Evolutionary conservation across 2,888 invertebrate genomes (phyloP), one percentile per base, ranked within the genome.

Genomic region (Callyntrura guangdongensis): DNA sequence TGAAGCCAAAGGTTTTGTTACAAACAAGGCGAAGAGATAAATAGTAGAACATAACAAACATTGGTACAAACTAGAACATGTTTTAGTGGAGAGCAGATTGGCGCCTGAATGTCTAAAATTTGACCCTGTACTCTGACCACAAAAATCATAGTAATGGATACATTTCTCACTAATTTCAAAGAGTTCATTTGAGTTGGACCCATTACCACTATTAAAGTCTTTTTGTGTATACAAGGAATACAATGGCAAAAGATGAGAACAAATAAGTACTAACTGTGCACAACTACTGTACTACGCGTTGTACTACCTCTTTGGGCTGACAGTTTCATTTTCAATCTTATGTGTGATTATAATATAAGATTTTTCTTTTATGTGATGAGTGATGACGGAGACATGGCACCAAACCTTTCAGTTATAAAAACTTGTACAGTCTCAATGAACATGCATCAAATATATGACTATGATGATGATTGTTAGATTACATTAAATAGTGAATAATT

Each of bases 51-150:
- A 91, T 64, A 20, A 61, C 61, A 82, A 64, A 85, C 79, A 84
- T 90, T 81, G 90, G 87, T 84, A 90, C 92, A 93, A 92, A 92
- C 92, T 92, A 93, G 93, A 93, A 92, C 93, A 92, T 93, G 93
- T 93, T 92, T 92, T 89, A 90, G 89, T 89, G 82, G 91, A 90
- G 89, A 89, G 92, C 79, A 86, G 90, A 89, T 88, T 87, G 93
- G 92, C 93, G 93, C 91, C 93, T 93, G 93, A 93, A 93, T 93
- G 93, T 93, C 93, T 93, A 93, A 93, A 93, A 93, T 93, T 93
- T 93, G 93, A 93, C 93, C 93, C 93, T 92, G 91, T 92, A 89
- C 91, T 69, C 91, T 92, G 93, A 92, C 92, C 92, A 92, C 91
- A 91, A 92, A 89, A 90, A 84, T 85, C 84, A 79, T 56, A 56